A percentile compares a stretch with the other conserved stretches of the same genome.
Evolutionary conservation across 2,888 invertebrate genomes (phyloP).

Genomic region (Melikaiella ostensackeni): DNA sequence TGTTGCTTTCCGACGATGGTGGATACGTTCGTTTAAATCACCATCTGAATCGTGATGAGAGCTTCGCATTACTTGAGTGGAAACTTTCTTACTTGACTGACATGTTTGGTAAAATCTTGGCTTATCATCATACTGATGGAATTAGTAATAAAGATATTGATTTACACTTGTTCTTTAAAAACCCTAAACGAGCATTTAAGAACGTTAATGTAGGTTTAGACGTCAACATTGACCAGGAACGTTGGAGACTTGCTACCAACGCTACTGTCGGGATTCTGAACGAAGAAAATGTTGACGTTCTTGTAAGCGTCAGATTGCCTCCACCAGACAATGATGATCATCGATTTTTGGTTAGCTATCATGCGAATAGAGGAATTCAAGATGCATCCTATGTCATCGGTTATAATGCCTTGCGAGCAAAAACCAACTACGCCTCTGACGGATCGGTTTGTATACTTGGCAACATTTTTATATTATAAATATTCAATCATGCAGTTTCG

Average conservation of each 20-base stretch:
- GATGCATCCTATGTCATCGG: slow-evolving; percentile 78
- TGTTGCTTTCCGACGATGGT: slow-evolving; percentile 67
- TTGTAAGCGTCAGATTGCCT: slow-evolving; percentile 81
- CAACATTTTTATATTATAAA: background rate
- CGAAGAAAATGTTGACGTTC: slow-evolving; percentile 79
- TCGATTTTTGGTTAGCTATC: slow-evolving; percentile 79
- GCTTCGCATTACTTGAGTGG: slow-evolving; percentile 78
- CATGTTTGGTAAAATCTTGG: slow-evolving; percentile 68
- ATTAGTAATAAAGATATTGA: slow-evolving; percentile 74
- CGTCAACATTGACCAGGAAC: slow-evolving; percentile 79
- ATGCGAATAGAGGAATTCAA: slow-evolving; percentile 74
- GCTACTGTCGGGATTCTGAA: slow-evolving; percentile 78
- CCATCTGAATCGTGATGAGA: slow-evolving; percentile 75
- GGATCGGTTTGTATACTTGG: slow-evolving; percentile 79
- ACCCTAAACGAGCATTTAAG: slow-evolving; percentile 79
- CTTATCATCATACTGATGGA: slow-evolving; percentile 67
- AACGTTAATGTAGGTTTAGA: slow-evolving; percentile 79
- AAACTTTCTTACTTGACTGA: slow-evolving; percentile 78
- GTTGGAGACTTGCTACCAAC: slow-evolving; percentile 82
- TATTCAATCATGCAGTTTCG: no score
- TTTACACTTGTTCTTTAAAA: slow-evolving; percentile 78
- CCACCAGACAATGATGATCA: slow-evolving; percentile 83
- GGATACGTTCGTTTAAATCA: slow-evolving; percentile 71
- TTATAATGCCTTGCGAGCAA: slow-evolving; percentile 80
- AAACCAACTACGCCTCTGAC: slow-evolving; percentile 80